A percentile compares a stretch with the other conserved stretches of the same genome.
phyloP scores from a whole-genome alignment of 2,113 vertebrate genomes.

The Ptyas mucosa region DNA sequence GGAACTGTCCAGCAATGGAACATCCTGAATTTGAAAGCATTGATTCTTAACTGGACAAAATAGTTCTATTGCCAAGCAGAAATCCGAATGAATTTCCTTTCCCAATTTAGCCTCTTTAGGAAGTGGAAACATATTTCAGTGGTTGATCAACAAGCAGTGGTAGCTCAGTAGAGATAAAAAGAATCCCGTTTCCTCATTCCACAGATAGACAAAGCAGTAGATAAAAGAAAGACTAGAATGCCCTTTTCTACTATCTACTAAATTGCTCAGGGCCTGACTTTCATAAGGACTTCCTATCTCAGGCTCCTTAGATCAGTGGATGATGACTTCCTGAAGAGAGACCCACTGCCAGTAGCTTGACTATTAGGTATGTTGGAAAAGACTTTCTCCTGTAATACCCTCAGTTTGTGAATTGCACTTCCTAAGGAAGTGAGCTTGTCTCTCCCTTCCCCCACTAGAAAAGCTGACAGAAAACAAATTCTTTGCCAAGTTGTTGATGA shows the following conservation, averaged over 20 bases:
- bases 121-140: not conserved
- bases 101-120: not conserved
- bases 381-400: not conserved
- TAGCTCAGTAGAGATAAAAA: not conserved
- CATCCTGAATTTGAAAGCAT: not conserved
- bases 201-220: not conserved
- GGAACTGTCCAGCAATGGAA: not conserved
- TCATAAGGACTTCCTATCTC: not conserved
- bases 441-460: not conserved
- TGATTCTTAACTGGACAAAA: not conserved
- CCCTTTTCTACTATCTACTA: not conserved
- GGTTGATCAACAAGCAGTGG: too few species aligned
- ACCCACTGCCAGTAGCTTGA: not conserved
- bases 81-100: not conserved
- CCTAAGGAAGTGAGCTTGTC: not conserved
- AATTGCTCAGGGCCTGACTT: not conserved
- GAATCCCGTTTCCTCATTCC: not conserved
- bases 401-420: not conserved
- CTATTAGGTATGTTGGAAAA: not conserved
- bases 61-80: not conserved
- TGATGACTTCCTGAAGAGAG: not conserved
- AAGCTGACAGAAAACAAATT: not conserved
- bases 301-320: not conserved
- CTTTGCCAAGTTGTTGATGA: not conserved
- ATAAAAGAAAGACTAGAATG: not conserved